Conservation (phyloP, 2,888 invertebrate genomes). For the Epistrophe eligans region DNA sequence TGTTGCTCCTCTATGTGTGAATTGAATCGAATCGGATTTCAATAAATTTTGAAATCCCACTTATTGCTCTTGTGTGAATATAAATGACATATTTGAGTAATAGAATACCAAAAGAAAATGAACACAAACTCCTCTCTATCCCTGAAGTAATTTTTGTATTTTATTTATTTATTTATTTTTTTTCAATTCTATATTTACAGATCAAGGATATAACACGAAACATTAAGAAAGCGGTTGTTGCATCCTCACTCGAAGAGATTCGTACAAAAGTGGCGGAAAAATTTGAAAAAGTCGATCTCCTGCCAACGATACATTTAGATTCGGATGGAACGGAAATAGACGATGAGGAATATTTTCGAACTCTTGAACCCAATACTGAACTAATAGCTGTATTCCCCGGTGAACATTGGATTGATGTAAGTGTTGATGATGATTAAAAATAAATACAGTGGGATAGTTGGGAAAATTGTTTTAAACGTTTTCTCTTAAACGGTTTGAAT, state of each 20-base stretch:
- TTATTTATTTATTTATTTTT: not conserved
- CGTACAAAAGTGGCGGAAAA: constrained; percentile 90
- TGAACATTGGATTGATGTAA: constrained; percentile 89
- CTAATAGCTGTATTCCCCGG: constrained; percentile 91
- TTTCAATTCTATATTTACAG: constrained; percentile 77
- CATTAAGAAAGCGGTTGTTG: constrained; percentile 92
- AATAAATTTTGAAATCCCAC: constrained; percentile 49
- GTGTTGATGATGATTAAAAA: constrained; percentile 67
- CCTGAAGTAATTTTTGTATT: constrained; percentile 44
- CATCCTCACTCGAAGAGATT: constrained; percentile 91
- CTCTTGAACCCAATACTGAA: constrained; percentile 93
- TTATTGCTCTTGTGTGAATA: constrained; percentile 38
- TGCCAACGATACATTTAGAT: constrained; percentile 93
- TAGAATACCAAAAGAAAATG: constrained; percentile 3
- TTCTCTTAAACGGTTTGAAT: too few species aligned
- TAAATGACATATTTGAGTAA: constrained; percentile 45
- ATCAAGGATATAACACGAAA: constrained; percentile 89
- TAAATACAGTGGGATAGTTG: not conserved
- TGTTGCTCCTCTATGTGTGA: constrained; percentile 39
- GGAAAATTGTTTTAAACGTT: too few species aligned
- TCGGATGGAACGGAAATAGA: constrained; percentile 97
- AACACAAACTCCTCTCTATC: not conserved
- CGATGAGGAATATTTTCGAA: constrained; percentile 97
- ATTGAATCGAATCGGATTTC: constrained; percentile 63
- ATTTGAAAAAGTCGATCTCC: constrained; percentile 86